Evolutionary conservation across 2,888 invertebrate genomes (phyloP), one percentile per base, ranked within the genome.

Genomic region (Ernsta delagoae): DNA sequence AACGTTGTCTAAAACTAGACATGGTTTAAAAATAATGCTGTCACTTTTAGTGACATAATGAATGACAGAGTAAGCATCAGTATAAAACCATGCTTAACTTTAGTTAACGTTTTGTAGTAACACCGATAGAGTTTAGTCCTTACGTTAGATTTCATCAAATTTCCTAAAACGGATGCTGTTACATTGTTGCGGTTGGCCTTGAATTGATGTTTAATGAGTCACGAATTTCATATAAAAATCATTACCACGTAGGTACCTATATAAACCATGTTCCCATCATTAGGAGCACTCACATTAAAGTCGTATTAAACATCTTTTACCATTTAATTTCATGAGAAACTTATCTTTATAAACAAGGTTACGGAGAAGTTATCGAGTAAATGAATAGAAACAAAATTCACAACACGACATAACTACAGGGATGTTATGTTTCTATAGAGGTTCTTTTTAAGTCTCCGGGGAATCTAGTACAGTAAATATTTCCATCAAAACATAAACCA

Each of bases 111-210:
- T n/a, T n/a, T n/a, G n/a, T n/a, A n/a, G n/a, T n/a, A n/a, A n/a
- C n/a, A n/a, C 34, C 11, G 11, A 5, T 34, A 56, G 24, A 34
- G 54, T 34, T 11, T 11, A 56, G 5, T 45, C 31, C 12, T 50
- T n/a, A 69, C 31, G 62, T 12, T 62, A 72, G 31, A 50, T 65
- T 71, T 64, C 61, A 59, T 57, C 60, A 41, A 66, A 66, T 71
- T 59, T 66, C 57, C 48, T 43, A 48, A 69, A 72, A 64, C 66
- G 68, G 56, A 70, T 45, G 56, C 59, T 56, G 61, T 62, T 68
- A 57, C 61, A 57, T 62, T 12, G 45, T 48, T 57, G 62, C 48
- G 62, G 68, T 68, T 50, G 48, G 24, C 68, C 68, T 68, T 48
- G 68, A 11, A 11, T 5, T 43, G 56, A 45, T 7, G 39, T 24